Percentiles rank a stretch among this genome's conserved stretches.
These are phyloP conservation scores for Paralvinella palmiformis DNA, from an alignment of 1,140 invertebrate species.

Conservation along the genomic window DNA sequence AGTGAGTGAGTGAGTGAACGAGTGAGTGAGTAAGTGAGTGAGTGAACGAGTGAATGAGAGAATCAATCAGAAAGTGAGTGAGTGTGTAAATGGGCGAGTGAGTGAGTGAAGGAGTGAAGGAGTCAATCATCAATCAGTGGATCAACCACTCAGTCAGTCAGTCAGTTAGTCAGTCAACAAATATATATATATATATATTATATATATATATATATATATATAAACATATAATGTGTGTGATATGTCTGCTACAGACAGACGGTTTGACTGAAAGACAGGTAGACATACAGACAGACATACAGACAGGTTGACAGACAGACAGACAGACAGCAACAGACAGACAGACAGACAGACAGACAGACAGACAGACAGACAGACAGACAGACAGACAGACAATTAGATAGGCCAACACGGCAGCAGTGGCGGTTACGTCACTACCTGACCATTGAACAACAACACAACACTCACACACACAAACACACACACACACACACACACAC, in stretches of 20 bases:
- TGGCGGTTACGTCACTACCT: neutral
- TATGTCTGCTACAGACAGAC: neutral
- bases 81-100: too few species aligned
- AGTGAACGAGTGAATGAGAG: too few species aligned
- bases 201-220: neutral
- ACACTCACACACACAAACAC: neutral
- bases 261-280: neutral
- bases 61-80: too few species aligned
- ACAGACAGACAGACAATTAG: neutral
- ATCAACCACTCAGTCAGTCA: too few species aligned
- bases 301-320: too few species aligned
- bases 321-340: too few species aligned
- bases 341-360: too few species aligned
- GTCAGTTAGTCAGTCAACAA: neutral
- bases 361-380: too few species aligned
- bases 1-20: too few species aligned
- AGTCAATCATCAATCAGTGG: too few species aligned
- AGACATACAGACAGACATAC: neutral
- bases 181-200: neutral
- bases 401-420: neutral
- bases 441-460: neutral
- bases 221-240: neutral
- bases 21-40: too few species aligned
- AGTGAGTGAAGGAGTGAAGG: too few species aligned
- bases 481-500: neutral